Percentiles rank a stretch among this genome's conserved stretches.
Conservation (phyloP, 2,888 invertebrate species). For the Sphinx pinastri region DNA sequence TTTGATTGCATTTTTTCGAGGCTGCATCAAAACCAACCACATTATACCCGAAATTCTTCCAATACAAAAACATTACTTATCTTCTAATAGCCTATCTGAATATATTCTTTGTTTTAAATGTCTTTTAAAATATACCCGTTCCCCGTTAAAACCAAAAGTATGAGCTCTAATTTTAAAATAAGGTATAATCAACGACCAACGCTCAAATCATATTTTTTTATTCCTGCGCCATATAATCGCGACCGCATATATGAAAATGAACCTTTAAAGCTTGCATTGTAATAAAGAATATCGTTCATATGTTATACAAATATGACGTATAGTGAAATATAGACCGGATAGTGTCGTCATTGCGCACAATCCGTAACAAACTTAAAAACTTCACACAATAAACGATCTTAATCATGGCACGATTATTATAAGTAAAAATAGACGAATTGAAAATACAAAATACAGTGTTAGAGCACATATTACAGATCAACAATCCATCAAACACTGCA, state of each 20-base stretch:
- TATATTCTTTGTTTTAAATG: constrained; percentile 27
- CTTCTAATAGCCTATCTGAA: constrained; percentile 28
- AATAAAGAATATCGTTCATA: not conserved
- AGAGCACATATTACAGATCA: constrained; percentile 14
- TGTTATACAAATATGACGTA: not conserved
- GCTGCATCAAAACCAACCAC: constrained; percentile 34
- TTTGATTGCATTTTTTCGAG: constrained; percentile 45
- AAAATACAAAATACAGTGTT: constrained; percentile 19
- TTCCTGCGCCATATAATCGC: constrained; percentile 10
- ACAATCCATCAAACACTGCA: constrained; percentile 42
- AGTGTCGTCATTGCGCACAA: not conserved
- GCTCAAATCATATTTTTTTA: constrained; percentile 22
- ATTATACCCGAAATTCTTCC: constrained; percentile 27
- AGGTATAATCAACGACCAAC: constrained; percentile 20
- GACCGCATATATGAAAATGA: not conserved
- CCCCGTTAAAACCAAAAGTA: constrained; percentile 11
- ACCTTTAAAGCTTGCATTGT: not conserved
- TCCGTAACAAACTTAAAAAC: not conserved
- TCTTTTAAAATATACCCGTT: constrained; percentile 22
- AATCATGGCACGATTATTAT: not conserved
- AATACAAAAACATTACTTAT: constrained; percentile 27
- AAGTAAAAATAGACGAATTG: constrained; percentile 27
- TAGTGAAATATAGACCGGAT: not conserved
- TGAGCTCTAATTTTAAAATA: constrained; percentile 23
- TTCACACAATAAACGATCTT: not conserved